Conservation (phyloP, 2,113 vertebrate genomes). For the Tachycineta bicolor region DNA sequence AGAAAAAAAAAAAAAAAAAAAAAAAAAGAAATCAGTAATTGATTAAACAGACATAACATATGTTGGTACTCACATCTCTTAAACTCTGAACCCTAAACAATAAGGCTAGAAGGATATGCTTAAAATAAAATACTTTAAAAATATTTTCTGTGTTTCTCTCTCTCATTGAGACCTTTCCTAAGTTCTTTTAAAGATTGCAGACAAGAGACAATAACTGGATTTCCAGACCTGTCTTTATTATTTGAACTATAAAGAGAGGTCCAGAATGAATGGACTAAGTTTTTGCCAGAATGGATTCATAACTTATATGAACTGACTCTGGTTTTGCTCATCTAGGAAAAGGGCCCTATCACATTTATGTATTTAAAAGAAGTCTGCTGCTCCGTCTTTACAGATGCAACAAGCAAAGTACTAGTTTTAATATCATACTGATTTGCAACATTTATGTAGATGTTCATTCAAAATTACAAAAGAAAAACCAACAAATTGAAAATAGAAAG, state of each 20-base stretch:
- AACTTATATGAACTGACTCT: neutral
- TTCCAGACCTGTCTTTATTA: constrained; percentile 47
- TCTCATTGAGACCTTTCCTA: neutral
- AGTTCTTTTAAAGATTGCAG: constrained; percentile 3
- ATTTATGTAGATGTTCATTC: neutral
- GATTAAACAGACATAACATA: neutral
- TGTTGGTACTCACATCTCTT: neutral
- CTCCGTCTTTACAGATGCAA: neutral
- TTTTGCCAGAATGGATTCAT: constrained; percentile 5
- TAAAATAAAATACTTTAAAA: neutral
- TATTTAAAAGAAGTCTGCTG: neutral
- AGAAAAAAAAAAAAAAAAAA: neutral
- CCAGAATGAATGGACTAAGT: neutral
- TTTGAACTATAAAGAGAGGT: neutral
- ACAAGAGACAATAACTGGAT: neutral
- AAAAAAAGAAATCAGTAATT: neutral
- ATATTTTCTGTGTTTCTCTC: neutral
- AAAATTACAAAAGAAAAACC: neutral
- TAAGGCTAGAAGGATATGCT: neutral
- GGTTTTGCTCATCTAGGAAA: neutral
- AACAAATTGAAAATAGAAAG: neutral
- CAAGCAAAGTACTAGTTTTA: neutral
- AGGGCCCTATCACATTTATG: neutral
- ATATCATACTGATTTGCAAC: neutral
- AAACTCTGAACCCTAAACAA: neutral